A percentile compares a stretch with the other conserved stretches of the same genome.
These are phyloP conservation scores for Varanus salvator DNA, from an alignment of 2,113 vertebrate species.

Conservation along the genomic window DNA sequence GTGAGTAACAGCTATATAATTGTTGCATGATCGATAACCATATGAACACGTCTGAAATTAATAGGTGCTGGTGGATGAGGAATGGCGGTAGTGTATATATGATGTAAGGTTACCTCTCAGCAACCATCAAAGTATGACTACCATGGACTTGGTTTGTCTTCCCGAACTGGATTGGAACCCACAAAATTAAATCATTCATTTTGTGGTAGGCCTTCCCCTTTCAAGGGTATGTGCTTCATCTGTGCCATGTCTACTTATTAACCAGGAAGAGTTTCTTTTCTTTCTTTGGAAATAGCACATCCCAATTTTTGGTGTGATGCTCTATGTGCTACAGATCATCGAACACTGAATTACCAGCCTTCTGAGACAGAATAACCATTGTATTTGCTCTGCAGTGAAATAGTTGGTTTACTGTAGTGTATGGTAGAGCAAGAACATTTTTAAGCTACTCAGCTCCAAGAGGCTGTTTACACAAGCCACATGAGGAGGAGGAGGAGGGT, in stretches of 20 bases:
- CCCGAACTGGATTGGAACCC: background rate
- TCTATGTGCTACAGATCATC: background rate
- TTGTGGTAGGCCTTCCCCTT: slow-evolving; percentile 18
- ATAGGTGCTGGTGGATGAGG: background rate
- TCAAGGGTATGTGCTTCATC: background rate
- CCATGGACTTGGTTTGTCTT: background rate
- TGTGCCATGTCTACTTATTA: background rate
- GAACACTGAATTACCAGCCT: background rate
- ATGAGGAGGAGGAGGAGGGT: background rate
- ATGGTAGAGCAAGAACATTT: slow-evolving; percentile 26
- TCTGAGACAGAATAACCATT: background rate
- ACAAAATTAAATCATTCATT: background rate
- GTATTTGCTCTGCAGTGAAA: background rate
- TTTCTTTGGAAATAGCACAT: background rate
- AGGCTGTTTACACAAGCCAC: slow-evolving; percentile 43
- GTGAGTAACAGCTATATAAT: background rate
- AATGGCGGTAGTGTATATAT: background rate
- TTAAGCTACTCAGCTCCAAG: slow-evolving; percentile 31
- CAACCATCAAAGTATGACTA: background rate
- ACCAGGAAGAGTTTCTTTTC: background rate
- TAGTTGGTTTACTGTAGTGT: accelerated
- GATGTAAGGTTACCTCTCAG: background rate
- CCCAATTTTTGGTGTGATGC: background rate
- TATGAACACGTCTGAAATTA: slow-evolving; percentile 2
- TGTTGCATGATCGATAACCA: no score